These are phyloP conservation scores for Enteromius unitaeniatus DNA, from an alignment of 2,797 vertebrate genomes.

Conservation along the genomic window DNA sequence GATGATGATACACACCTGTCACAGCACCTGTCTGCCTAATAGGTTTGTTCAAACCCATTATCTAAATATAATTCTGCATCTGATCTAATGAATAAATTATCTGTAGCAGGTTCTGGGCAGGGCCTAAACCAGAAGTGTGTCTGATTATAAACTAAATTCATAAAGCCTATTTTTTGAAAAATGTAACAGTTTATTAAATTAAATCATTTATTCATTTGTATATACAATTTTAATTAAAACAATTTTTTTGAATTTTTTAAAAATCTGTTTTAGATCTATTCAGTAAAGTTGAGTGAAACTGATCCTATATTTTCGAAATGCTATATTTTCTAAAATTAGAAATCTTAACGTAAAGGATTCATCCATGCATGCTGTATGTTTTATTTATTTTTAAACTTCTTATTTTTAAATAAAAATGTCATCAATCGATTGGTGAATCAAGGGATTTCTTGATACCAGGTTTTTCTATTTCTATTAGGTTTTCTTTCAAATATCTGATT, in stretches of 20 bases:
- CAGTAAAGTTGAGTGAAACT: not conserved
- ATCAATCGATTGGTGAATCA: not conserved
- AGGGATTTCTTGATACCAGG: not conserved
- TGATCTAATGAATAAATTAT: slow-evolving; percentile 4
- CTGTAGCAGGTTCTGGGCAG: not conserved
- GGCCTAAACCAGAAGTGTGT: not conserved
- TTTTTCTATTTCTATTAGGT: too few relatives aligned
- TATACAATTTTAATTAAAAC: not conserved
- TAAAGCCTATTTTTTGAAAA: not conserved
- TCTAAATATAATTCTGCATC: slow-evolving; percentile 6
- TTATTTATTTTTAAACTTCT: not conserved
- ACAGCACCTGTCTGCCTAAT: slow-evolving; percentile 34
- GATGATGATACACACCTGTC: slow-evolving; percentile 26
- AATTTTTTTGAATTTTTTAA: too few relatives aligned
- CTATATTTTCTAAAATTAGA: not conserved
- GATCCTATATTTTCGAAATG: not conserved
- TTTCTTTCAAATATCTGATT: not conserved
- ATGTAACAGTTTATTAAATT: too few relatives aligned
- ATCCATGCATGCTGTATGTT: not conserved
- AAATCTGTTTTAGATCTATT: not conserved
- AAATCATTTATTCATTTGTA: too few relatives aligned
- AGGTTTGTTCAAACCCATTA: slow-evolving; percentile 9
- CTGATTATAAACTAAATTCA: not conserved
- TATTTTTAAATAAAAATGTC: not conserved
- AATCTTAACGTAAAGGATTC: not conserved